Evolutionary conservation across 2,113 vertebrate genomes (phyloP), one percentile per base, ranked within the genome.

Genomic region (Tetrao urogallus): DNA sequence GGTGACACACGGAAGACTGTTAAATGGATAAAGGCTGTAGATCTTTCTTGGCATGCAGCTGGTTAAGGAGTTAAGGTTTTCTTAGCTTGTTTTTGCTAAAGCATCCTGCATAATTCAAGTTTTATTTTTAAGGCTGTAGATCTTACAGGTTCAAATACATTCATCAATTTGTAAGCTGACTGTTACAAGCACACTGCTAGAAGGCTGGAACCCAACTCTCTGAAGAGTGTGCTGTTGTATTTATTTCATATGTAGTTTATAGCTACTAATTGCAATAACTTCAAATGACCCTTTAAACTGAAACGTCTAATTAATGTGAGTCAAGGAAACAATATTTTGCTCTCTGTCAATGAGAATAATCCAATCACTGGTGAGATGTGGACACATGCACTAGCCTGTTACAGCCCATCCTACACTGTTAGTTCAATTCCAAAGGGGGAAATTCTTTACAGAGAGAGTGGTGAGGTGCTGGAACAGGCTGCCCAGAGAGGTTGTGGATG

Each of bases 41-140:
- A 54, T 60, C 48, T 64, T 11, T 43, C 30, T 79, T 0, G 0
- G 50, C 24, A 57, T 20, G 11, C 61, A 65, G 40, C 34, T 66
- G 30, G 8, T 66, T 45, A 50, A 0, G 0, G 25, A 83, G 19
- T 16, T 18, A 60, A 25, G 15, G 56, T 8, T 17, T n/a, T 1
- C 0, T 3, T 48, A 21, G n/a, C 45, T 42, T 74, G 88, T 70
- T 4, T 14, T 12, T 54, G 15, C 8, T 25, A 71, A 27, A 71
- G 36, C 65, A 80, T 71, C 8, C 42, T 82, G 52, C 47, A 67
- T 30, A 58, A 80, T 63, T 20, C 32, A 20, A 50, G 34, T 71
- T 89, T 76, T 54, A 0, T 45, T 83, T 83, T 79, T 61, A 47
- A 67, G 27, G n/a, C 13, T 67, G 28, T 57, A 80, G 36, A 71